Percentiles rank a stretch among this genome's conserved stretches.
phyloP scores from a whole-genome alignment of 2,113 vertebrate genomes.

The Perca fluviatilis region DNA sequence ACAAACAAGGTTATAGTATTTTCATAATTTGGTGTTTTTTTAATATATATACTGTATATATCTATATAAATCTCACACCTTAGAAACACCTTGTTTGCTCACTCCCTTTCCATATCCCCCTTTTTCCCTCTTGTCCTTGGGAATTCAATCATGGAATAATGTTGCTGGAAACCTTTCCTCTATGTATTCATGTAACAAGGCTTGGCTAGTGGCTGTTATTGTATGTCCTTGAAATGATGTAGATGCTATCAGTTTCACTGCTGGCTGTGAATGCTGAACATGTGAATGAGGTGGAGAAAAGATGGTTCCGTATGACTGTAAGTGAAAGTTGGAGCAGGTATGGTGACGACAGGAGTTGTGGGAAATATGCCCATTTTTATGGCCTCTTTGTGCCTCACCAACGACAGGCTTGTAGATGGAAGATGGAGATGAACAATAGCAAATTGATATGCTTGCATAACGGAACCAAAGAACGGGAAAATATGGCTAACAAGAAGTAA shows the following conservation, averaged over 20 bases:
- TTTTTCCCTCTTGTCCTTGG: constrained; percentile 68
- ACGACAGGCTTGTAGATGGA: constrained; percentile 6
- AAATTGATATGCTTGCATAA: constrained; percentile 37
- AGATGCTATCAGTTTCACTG: constrained; percentile 76
- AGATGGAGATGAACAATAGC: constrained; percentile 31
- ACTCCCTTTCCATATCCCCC: constrained; percentile 10
- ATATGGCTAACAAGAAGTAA: constrained; percentile 42
- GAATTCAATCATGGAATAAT: constrained; percentile 78
- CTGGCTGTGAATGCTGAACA: constrained; percentile 61
- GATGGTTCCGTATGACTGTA: constrained; percentile 32
- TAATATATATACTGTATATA: not conserved
- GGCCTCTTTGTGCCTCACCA: not conserved
- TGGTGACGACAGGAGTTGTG: constrained; percentile 15
- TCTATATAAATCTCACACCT: not conserved
- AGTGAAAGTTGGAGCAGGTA: constrained; percentile 39
- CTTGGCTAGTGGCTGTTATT: constrained; percentile 73
- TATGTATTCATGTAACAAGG: constrained; percentile 71
- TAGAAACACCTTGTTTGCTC: constrained; percentile 15
- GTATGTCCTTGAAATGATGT: constrained; percentile 80
- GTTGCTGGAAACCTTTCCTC: constrained; percentile 69
- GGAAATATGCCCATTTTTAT: constrained; percentile 26
- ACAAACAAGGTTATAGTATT: constrained; percentile 19
- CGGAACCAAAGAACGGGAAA: constrained; percentile 8
- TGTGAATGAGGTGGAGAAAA: constrained; percentile 35
- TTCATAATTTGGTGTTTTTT: constrained; percentile 9